Base-by-base conservation (phyloP, 2,797 vertebrate genomes). In the Diplodus sargus region DNA sequence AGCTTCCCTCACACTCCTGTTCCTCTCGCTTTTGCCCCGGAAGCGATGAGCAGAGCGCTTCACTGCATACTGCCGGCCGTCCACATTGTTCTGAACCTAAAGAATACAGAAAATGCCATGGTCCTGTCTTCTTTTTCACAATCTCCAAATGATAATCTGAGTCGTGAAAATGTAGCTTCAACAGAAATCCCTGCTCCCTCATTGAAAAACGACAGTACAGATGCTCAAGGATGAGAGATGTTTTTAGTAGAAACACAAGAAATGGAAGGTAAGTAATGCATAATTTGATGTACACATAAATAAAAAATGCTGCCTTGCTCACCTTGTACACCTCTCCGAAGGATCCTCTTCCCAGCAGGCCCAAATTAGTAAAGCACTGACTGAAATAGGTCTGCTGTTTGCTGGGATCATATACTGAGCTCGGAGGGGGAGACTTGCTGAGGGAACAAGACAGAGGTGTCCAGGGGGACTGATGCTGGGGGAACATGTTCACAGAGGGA, bases 301-400 rank as follows among this genome's bases (percentile, higher is more conserved):
- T 1, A 28, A 9, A 20, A 3, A 52, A 47, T 18, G 22, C 28
- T 58, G 8, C 67, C 7, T 16, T 63, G 11, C 89, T 94, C 72
- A 98, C 97, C 96, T 97, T 97, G 87, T 96, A 97, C 20, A 98
- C 97, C 74, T 97, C 96, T n/a, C 97, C 97, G 0, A 97, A 98
- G 2, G 96, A 98, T 58, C 97, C 97, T 1, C 94, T 93, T 15
- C 97, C 97, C 69, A 98, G 90, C 48, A 95, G 91, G 54, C 96
- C 95, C 28, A 98, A 91, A 81, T 94, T 95, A 76, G 93, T 94
- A 91, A 97, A 98, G 76, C 94, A 97, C 89, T 98, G 97, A 76
- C 75, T 94, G 81, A 97, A 98, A 90, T 96, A 97, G 56, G 96
- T 92, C 79, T 95, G 93, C 0, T 90, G 94, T 79, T 92, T 95